Base-by-base conservation (phyloP, 2,888 invertebrate genomes). In the Bimastos eiseni region DNA sequence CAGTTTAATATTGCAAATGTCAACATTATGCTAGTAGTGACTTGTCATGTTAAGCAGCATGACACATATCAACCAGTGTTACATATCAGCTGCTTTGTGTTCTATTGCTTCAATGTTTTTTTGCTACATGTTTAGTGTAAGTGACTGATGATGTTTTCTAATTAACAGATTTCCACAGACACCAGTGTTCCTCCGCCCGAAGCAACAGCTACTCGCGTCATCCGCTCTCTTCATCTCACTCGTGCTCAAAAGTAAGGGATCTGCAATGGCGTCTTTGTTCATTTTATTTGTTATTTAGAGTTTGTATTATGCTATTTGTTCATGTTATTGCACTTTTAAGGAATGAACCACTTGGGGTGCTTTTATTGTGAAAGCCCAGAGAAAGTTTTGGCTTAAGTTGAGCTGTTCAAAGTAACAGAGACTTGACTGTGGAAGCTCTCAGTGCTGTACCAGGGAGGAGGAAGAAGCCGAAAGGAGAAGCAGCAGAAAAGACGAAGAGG, bases 181-280 rank as follows among this genome's bases (percentile, higher is more conserved):
- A 2, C 8, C 6, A 8, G 13, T n/a, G 70, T 8, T 86, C 24
- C 86, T 86, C 6, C 86, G 6, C 24, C 86, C 19, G 86, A 37
- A 6, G 34, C 36, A 24, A 17, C 33, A 21, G 36, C 86, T 36
- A 86, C 86, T 33, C 34, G 86, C 24, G 86, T 86, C 86, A 86
- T 86, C 37, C 34, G 86, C 36, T 86, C 86, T 8, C 36, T 86
- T 86, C 86, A 86, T 86, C 86, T 86, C 37, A 86, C 86, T 36
- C 86, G 86, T 36, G 86, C 86, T 86, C 86, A 86, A 86, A 86
- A 86, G 86, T 86, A 86, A 36, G 86, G 37, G 6, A 36, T 86
- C 19, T 70, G 30, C 70, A 70, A 11, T n/a, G 70, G 30, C n/a
- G 8, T 70, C n/a, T 30, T n/a, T 70, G n/a, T 70, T 30, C n/a